Evolutionary conservation across 2,888 invertebrate species (phyloP).

Genomic region (Machimus atricapillus): DNA sequence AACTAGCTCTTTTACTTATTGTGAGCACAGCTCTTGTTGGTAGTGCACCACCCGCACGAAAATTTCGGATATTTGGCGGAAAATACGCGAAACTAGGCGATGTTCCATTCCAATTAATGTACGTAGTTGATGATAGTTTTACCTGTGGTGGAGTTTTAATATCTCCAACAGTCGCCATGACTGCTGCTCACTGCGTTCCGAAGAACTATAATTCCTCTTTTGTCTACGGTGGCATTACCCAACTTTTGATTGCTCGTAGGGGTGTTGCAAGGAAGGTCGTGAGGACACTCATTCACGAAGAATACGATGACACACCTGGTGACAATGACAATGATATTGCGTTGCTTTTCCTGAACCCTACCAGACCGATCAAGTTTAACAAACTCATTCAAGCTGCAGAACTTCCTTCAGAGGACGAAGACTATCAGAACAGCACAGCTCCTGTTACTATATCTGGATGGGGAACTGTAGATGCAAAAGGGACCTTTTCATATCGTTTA

Average conservation of each 20-base stretch:
- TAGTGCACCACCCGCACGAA: background rate
- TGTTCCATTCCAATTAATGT: background rate
- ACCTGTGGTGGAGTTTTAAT: background rate
- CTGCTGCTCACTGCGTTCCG: background rate
- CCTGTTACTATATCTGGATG: background rate
- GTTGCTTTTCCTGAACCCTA: background rate
- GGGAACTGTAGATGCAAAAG: background rate
- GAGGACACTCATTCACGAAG: background rate
- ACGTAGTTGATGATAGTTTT: background rate
- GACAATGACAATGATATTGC: background rate
- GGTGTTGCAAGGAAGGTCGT: background rate
- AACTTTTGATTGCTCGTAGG: fast-evolving
- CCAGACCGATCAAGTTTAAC: background rate
- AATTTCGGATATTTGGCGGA: background rate
- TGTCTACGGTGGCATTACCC: no score
- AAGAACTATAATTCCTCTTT: no score
- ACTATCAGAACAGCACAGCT: background rate
- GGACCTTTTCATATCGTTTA: background rate
- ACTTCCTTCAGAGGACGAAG: background rate
- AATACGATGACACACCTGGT: background rate
- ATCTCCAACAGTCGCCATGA: background rate
- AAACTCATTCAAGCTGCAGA: background rate
- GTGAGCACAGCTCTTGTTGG: background rate
- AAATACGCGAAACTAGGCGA: background rate
- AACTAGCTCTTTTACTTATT: no score